These are phyloP conservation scores for Bombus polaris DNA, from an alignment of 1,140 invertebrate genomes.

Conservation along the genomic window DNA sequence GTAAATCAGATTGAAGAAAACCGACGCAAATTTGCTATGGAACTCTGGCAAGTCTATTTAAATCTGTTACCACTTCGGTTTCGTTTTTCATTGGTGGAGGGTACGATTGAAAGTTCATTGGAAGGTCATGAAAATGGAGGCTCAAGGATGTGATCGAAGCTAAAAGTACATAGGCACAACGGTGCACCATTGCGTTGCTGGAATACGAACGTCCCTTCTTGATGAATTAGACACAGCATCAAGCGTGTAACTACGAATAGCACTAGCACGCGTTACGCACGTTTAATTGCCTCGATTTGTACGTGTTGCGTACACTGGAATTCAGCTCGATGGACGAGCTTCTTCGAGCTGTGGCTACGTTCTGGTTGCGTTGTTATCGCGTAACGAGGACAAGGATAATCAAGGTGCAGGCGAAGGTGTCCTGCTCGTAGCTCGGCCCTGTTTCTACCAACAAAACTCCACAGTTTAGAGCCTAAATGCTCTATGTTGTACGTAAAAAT, in stretches of 20 bases:
- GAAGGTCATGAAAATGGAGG: neutral
- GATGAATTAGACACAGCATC: conserved; percentile 10
- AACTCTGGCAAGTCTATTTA: too few relatives aligned
- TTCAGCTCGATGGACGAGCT: neutral
- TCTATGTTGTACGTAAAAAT: neutral
- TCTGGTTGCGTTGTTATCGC: conserved; percentile 43
- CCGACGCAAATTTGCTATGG: too few relatives aligned
- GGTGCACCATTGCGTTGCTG: neutral
- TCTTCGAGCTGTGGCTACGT: neutral
- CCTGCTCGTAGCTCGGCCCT: conserved; percentile 3
- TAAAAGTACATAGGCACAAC: neutral
- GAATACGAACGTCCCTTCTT: neutral
- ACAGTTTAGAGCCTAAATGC: neutral
- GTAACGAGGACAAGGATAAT: conserved; percentile 39
- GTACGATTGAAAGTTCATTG: neutral
- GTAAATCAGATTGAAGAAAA: too few relatives aligned
- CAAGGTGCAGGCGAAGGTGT: conserved; percentile 30
- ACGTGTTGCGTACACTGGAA: conserved; percentile 54
- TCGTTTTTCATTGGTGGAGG: neutral
- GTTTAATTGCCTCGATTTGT: conserved; percentile 66
- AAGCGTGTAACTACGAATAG: conserved; percentile 56
- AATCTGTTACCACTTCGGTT: neutral
- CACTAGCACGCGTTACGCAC: conserved; percentile 66
- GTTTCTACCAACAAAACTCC: neutral
- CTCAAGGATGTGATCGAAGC: neutral